A percentile compares a stretch with the other conserved stretches of the same genome.
phyloP scores from a whole-genome alignment of 2,797 vertebrate species.

The Salmo trutta region DNA sequence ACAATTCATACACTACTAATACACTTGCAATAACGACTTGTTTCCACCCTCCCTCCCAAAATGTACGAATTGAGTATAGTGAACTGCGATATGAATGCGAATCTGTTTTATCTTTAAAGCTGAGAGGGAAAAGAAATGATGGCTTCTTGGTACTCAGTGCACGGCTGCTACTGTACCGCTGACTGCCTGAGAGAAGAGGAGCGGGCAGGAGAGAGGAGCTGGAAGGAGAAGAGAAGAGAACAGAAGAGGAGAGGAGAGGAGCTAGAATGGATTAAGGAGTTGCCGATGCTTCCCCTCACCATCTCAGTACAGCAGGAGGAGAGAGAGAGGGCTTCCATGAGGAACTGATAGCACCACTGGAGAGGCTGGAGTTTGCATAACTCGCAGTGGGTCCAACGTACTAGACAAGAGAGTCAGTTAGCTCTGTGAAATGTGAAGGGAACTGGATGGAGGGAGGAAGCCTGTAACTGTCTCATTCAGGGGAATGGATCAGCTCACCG shows the following conservation, averaged over 20 bases:
- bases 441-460: neutral
- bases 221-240: neutral
- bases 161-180: neutral
- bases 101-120: neutral
- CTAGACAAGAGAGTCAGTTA: neutral
- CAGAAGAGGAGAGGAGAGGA: neutral
- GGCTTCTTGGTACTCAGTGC: neutral
- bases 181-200: neutral
- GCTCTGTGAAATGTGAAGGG: neutral
- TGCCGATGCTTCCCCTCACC: neutral
- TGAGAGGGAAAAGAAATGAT: neutral
- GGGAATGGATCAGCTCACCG: neutral
- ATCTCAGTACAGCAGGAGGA: neutral
- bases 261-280: neutral
- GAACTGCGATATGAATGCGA: neutral
- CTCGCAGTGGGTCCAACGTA: neutral
- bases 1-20: neutral
- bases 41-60: too few species aligned
- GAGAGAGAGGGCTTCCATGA: neutral
- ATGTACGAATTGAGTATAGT: neutral
- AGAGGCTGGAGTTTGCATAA: neutral
- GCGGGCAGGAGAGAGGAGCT: neutral
- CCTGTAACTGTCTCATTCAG: neutral
- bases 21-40: neutral
- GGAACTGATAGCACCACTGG: neutral